These are phyloP conservation scores for Podarcis cretensis DNA, from an alignment of 2,113 vertebrate genomes.

Conservation along the genomic window DNA sequence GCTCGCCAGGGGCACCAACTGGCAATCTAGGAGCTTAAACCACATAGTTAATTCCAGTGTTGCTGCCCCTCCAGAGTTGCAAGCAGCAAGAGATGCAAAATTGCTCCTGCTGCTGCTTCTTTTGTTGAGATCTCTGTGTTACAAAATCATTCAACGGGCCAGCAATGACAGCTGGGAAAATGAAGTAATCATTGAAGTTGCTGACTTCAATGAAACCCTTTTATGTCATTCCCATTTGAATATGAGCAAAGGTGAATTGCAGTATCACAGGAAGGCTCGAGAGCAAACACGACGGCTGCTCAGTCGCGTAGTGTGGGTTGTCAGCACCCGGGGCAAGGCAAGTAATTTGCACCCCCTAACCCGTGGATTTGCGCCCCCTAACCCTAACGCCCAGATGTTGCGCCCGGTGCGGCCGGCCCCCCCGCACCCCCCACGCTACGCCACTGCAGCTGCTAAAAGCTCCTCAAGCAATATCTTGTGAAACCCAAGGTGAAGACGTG, in stretches of 20 bases:
- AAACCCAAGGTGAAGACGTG: neutral
- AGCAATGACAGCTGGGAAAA: neutral
- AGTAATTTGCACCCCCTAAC: no score
- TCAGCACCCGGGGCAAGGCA: no score
- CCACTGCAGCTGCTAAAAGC: no score
- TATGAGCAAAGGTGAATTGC: neutral
- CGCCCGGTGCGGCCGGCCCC: no score
- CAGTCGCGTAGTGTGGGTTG: no score
- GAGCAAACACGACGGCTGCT: neutral
- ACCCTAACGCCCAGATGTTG: no score
- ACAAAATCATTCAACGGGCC: neutral
- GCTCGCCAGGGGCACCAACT: neutral
- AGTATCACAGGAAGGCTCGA: neutral
- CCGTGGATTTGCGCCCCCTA: no score
- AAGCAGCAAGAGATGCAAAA: neutral
- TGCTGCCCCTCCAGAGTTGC: neutral
- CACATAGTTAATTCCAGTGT: neutral
- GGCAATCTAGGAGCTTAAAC: neutral
- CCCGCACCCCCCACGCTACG: no score
- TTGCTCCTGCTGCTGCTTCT: neutral
- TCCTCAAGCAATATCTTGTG: neutral
- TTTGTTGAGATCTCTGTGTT: no score
- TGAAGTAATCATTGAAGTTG: neutral
- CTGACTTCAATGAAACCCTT: neutral
- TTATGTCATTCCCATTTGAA: neutral